phyloP scores from a whole-genome alignment of 2,797 vertebrate genomes.

The Prunella strophiata region DNA sequence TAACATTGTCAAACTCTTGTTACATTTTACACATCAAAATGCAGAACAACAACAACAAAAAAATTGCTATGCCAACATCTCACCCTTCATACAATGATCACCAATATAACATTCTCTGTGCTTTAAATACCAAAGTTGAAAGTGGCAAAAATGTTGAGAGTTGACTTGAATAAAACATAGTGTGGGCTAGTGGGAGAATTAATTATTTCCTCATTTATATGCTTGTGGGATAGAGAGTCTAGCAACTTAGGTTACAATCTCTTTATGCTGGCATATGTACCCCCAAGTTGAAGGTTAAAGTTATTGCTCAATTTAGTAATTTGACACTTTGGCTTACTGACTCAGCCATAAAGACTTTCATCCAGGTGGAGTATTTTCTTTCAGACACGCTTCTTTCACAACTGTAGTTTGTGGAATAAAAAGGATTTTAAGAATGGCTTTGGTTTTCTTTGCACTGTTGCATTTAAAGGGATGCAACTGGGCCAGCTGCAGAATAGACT shows the following conservation, averaged over 20 bases:
- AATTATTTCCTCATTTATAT: constrained; percentile 20
- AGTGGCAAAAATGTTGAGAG: neutral
- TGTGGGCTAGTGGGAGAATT: neutral
- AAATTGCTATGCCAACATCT: neutral
- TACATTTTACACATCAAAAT: neutral
- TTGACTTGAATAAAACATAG: constrained; percentile 14
- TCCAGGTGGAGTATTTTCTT: neutral
- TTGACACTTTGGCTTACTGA: neutral
- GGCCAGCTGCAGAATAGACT: neutral
- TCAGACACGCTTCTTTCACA: neutral
- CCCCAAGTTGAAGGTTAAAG: neutral
- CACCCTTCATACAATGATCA: neutral
- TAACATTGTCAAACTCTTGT: neutral
- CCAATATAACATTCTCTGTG: neutral
- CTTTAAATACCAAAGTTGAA: neutral
- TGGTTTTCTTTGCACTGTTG: neutral
- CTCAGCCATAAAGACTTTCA: neutral
- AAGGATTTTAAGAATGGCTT: neutral
- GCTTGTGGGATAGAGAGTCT: neutral
- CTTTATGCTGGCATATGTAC: neutral
- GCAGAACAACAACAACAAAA: too few species aligned
- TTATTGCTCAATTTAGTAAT: neutral
- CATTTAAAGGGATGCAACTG: neutral
- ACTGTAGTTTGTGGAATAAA: neutral
- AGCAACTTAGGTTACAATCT: neutral